Percentiles rank a stretch among this genome's conserved stretches.
Evolutionary conservation across 2,113 vertebrate species (phyloP).

Genomic region (Brachyhypopomus gauderio): DNA sequence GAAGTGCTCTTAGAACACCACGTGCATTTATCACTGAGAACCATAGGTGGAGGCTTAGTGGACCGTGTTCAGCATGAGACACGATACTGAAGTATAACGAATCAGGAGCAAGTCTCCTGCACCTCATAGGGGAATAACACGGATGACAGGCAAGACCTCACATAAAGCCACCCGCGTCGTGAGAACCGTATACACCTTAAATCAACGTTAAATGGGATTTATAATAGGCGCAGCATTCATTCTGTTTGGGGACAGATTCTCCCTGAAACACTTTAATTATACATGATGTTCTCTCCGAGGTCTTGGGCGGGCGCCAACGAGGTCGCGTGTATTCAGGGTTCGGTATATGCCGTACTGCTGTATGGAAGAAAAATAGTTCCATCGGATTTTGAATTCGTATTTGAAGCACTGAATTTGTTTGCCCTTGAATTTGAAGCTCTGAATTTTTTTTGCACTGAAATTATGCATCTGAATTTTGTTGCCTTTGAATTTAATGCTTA

Average conservation of each 20-base stretch:
- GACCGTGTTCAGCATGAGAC: background rate
- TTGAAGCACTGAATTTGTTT: too few species aligned
- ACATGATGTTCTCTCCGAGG: conserved; percentile 60
- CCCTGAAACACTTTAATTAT: conserved; percentile 65
- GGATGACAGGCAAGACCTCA: background rate
- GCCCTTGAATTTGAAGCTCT: too few species aligned
- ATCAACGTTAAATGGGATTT: conserved; percentile 44
- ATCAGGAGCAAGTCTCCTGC: conserved; percentile 10
- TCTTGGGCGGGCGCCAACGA: conserved; percentile 57
- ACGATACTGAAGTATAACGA: background rate
- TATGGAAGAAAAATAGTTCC: too few species aligned
- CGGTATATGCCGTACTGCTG: too few species aligned
- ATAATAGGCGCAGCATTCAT: conserved; percentile 13
- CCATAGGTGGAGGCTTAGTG: background rate
- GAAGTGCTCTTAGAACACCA: background rate
- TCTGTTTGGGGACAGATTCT: conserved; percentile 31
- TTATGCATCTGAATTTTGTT: too few species aligned
- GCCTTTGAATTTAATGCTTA: too few species aligned
- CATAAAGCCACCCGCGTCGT: background rate
- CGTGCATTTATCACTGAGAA: background rate
- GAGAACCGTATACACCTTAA: conserved; percentile 25
- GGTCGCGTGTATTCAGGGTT: conserved; percentile 48
- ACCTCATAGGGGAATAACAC: background rate
- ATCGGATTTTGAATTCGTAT: too few species aligned
- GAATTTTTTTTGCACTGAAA: too few species aligned